Evolutionary conservation across 2,797 vertebrate genomes (phyloP).

Genomic region (Sebastes baramenuke): DNA sequence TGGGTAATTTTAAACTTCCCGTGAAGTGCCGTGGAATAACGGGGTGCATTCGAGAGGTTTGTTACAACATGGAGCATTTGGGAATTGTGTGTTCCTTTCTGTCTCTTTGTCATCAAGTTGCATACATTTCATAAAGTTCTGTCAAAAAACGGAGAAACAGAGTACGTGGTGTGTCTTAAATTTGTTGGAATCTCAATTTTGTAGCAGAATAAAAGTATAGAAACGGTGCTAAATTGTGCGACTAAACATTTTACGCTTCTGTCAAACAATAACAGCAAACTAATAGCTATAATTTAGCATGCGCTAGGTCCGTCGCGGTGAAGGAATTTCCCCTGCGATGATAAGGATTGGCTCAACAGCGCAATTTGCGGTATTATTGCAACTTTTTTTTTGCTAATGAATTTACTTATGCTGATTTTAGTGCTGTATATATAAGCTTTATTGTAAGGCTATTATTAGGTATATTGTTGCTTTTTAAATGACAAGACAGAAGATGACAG

Average conservation of each 20-base stretch:
- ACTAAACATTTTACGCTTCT: background rate
- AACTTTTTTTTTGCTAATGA: too few relatives aligned
- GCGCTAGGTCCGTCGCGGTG: too few relatives aligned
- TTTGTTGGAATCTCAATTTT: background rate
- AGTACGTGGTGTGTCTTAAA: background rate
- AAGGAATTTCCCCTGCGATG: too few relatives aligned
- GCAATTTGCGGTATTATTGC: too few relatives aligned
- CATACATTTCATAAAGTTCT: background rate
- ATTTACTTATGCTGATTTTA: too few relatives aligned
- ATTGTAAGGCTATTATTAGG: too few relatives aligned
- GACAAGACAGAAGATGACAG: too few relatives aligned
- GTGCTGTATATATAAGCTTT: too few relatives aligned
- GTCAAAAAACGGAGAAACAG: background rate
- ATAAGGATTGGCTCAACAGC: too few relatives aligned
- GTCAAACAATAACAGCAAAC: background rate
- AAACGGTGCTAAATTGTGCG: background rate
- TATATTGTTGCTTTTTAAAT: too few relatives aligned
- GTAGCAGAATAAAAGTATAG: background rate
- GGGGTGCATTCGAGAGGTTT: background rate
- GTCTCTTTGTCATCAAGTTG: background rate
- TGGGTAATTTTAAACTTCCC: slow-evolving; percentile 29
- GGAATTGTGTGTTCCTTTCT: background rate
- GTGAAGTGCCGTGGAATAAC: slow-evolving; percentile 35
- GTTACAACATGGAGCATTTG: slow-evolving; percentile 5
- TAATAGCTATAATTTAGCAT: background rate